phyloP scores from a whole-genome alignment of 2,888 invertebrate species.

The Drosophila cognata region DNA sequence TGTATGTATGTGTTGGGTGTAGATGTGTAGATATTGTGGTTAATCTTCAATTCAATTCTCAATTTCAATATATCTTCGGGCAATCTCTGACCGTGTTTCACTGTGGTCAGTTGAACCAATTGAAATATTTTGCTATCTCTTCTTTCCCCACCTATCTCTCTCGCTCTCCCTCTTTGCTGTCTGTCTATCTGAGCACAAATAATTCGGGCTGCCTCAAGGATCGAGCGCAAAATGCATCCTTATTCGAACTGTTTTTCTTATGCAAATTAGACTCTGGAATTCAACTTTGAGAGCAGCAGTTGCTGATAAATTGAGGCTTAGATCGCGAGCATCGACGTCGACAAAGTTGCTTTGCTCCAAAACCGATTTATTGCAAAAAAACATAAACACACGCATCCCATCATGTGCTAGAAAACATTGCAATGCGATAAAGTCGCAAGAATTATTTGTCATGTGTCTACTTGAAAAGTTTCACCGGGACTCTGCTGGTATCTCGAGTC shows the following conservation, averaged over 20 bases:
- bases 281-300: background rate
- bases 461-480: conserved; percentile 20
- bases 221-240: background rate
- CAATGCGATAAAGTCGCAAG: conserved; percentile 33
- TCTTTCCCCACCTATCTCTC: background rate
- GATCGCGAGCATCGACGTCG: background rate
- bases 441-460: conserved; percentile 33
- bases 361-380: background rate
- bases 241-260: background rate
- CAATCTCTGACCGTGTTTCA: background rate
- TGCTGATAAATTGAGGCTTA: background rate
- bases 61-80: background rate
- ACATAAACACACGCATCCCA: background rate
- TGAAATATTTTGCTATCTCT: background rate
- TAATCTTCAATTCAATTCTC: background rate
- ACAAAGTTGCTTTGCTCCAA: background rate
- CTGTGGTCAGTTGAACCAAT: background rate
- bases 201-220: background rate
- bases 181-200: background rate
- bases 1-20: background rate
- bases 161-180: background rate
- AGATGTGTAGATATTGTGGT: background rate
- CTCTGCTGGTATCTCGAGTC: conserved; percentile 3
- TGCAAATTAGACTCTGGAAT: background rate
- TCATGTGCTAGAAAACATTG: conserved; percentile 1